A percentile compares a stretch with the other conserved stretches of the same genome.
These are phyloP conservation scores for Danio aesculapii DNA, from an alignment of 2,797 vertebrate genomes.

Conservation along the genomic window DNA sequence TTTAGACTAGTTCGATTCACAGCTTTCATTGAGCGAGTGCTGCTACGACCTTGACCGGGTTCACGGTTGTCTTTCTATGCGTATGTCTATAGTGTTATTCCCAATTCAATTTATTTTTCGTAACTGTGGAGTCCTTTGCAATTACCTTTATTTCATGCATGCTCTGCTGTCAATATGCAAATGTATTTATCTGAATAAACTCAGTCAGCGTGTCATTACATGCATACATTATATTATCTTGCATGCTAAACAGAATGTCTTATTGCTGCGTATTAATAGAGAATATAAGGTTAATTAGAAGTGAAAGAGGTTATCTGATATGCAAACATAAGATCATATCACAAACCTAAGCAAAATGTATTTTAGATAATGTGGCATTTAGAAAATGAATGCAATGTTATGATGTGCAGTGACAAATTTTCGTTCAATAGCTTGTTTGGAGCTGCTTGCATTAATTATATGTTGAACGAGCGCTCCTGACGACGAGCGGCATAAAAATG, in stretches of 20 bases:
- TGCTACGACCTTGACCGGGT: not conserved
- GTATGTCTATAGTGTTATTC: not conserved
- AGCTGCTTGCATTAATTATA: constrained; percentile 8
- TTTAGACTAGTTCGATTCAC: constrained; percentile 15
- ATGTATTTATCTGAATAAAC: constrained; percentile 18
- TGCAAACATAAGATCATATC: not conserved
- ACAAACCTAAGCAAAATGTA: not conserved
- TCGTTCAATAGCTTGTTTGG: not conserved
- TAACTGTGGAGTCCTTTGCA: not conserved
- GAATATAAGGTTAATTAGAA: constrained; percentile 12
- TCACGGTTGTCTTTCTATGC: not conserved
- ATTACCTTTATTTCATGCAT: constrained; percentile 15
- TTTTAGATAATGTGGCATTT: constrained; percentile 6
- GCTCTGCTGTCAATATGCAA: constrained; percentile 25
- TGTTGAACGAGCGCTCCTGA: not conserved
- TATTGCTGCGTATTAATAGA: not conserved
- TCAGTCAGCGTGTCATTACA: not conserved
- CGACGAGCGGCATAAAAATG: not conserved
- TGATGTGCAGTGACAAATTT: not conserved
- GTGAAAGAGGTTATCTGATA: not conserved
- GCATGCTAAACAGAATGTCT: not conserved
- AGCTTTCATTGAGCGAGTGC: not conserved
- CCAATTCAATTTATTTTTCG: not conserved
- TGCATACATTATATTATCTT: constrained; percentile 5
- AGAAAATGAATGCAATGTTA: not conserved